phyloP scores from a whole-genome alignment of 2,888 invertebrate genomes.

The Tiliacea citrago region DNA sequence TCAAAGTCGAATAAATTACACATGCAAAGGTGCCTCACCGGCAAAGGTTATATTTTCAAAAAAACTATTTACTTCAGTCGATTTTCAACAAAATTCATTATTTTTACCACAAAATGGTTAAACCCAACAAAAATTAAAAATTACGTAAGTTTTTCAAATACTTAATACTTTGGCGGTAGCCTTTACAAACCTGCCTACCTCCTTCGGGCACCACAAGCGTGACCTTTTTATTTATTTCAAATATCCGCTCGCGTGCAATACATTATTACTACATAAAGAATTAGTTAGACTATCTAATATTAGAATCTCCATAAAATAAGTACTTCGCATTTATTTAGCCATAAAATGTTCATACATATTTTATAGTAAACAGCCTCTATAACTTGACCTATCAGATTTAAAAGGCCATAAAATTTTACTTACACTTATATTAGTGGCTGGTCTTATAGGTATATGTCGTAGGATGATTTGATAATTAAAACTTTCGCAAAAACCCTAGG shows the following conservation, averaged over 20 bases:
- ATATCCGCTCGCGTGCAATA: slow-evolving; percentile 1
- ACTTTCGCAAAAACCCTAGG: no score
- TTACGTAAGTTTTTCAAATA: no score
- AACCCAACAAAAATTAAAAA: no score
- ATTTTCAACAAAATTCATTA: no score
- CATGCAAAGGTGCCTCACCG: no score
- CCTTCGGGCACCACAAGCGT: background rate
- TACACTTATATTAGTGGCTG: slow-evolving; percentile 8
- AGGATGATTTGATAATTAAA: no score
- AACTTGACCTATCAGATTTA: slow-evolving; percentile 45
- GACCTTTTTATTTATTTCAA: background rate
- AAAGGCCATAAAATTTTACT: slow-evolving; percentile 35
- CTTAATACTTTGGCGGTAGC: background rate
- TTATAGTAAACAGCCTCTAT: slow-evolving; percentile 33
- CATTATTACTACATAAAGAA: background rate
- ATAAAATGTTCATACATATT: slow-evolving; percentile 51
- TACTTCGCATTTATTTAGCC: slow-evolving; percentile 33
- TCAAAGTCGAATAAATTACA: no score
- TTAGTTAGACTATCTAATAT: slow-evolving; percentile 27
- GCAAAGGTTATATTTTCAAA: no score
- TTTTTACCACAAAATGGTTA: no score
- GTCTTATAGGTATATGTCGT: background rate
- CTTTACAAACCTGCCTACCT: background rate
- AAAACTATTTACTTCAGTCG: no score
- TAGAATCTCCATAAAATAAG: slow-evolving; percentile 41